Evolutionary conservation across 2,888 invertebrate genomes (phyloP), one percentile per base, ranked within the genome.

Genomic region (Litoditis marina): DNA sequence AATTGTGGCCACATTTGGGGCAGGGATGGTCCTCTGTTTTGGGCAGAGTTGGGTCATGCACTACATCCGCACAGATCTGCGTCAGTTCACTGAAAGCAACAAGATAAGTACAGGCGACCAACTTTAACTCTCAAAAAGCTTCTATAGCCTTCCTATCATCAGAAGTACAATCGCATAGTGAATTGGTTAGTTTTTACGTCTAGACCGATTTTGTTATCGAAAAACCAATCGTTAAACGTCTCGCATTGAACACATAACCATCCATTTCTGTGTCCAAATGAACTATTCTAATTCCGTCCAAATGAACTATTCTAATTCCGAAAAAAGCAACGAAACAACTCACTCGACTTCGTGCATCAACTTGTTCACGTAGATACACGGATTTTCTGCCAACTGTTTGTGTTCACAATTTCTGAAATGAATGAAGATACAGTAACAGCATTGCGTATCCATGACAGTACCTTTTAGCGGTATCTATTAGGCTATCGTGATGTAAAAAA

Each of bases 321-420:
- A n/a, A 7, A 36, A 25, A n/a, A 28, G 28, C 16, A n/a, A 39
- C 22, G 31, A 27, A 16, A 16, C 27, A 19, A 39, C 89, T 88
- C 86, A 90, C 90, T 95, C 94, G 67, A 99, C 94, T 90, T 99
- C 96, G 89, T 98, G 98, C 89, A 94, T 94, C 87, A 98, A 94
- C 88, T 96, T 96, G 88, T 99, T 98, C 0, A 98, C 96, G 83
- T 99, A 98, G 66, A 98, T 96, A 83, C 98, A 99, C 82, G 94
- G 94, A 60, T 94, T 96, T 82, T 94, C 94, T 0, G 98, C 94
- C 27, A 68, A 66, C 64, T 70, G 69, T 30, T 60, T 61, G 52
- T 72, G 66, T 25, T 73, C 76, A 57, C 76, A 76, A 56, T 76
- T 71, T 39, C 74, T 50, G 28, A 49, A 49, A 49, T 49, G 27